Evolutionary conservation across 2,113 vertebrate species (phyloP).

Genomic region (Rana temporaria): DNA sequence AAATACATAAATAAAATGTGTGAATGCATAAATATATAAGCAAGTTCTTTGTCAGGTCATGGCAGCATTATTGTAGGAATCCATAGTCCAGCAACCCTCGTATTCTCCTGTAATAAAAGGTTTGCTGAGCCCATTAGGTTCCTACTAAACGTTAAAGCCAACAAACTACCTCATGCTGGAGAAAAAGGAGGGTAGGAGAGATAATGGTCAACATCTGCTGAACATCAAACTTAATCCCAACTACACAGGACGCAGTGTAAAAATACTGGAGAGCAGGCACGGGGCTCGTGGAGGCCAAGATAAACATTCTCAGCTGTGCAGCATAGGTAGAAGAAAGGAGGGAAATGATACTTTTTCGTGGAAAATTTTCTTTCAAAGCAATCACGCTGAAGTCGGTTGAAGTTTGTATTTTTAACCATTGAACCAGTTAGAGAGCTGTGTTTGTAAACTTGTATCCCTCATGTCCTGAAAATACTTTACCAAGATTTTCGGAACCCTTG

Average conservation of each 20-base stretch:
- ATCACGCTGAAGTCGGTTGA: too few relatives aligned
- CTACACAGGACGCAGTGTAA: conserved; percentile 36
- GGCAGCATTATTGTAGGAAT: too few relatives aligned
- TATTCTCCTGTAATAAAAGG: conserved; percentile 14
- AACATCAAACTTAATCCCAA: conserved; percentile 41
- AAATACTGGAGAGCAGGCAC: conserved; percentile 22
- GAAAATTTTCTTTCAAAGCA: too few relatives aligned
- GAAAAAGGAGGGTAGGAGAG: conserved; percentile 23
- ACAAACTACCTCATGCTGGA: conserved; percentile 25
- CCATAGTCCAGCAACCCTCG: neutral
- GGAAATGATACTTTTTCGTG: too few relatives aligned
- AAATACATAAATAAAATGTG: too few relatives aligned
- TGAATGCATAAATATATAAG: too few relatives aligned
- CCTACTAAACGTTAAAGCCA: conserved; percentile 17
- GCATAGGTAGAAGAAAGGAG: neutral
- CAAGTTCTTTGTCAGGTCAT: too few relatives aligned
- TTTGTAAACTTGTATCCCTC: too few relatives aligned
- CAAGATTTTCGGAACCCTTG: too few relatives aligned
- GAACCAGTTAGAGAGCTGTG: too few relatives aligned
- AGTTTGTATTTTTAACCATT: too few relatives aligned
- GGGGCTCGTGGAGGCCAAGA: conserved; percentile 9
- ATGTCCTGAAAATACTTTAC: too few relatives aligned
- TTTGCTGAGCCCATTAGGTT: conserved; percentile 36
- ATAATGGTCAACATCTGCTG: conserved; percentile 39
- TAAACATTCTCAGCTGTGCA: conserved; percentile 4